Evolutionary conservation across 2,888 invertebrate species (phyloP), one percentile per base, ranked within the genome.

Genomic region (Papilio protenor): DNA sequence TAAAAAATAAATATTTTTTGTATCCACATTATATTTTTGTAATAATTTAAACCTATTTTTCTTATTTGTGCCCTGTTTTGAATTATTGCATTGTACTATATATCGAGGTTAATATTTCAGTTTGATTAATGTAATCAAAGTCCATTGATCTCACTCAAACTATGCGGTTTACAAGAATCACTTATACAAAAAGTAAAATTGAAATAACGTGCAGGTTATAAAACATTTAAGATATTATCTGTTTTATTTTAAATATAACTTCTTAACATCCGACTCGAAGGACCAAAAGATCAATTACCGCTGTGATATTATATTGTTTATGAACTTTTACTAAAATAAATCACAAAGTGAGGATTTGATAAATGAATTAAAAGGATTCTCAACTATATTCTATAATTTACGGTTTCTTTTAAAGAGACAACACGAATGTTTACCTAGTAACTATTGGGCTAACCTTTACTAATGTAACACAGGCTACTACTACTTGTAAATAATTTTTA

Each of bases 1-100:
- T 40, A 66, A 40, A 66, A n/a, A 40, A n/a, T 66, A 64, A 61
- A 33, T 16, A 61, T 61, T 16, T 27, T 66, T 66, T 66, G 21
- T 59, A 55, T 55, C 55, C 8, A 55, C 55, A 40, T 16, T 2
- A 40, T 40, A 64, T 33, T 66, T 40, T 0, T 40, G n/a, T 40
- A 66, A 40, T 40, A 33, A 66, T 8, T n/a, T 18, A 33, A 66
- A 33, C 40, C 11, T n/a, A 66, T 14, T 10, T 66, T 40, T 23
- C 61, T 61, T 61, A 61, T 61, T 11, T 33, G 0, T 64, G 12
- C 21, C 59, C 23, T 59, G 12, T 59, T 64, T 33, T 40, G 8
- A 1, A 16, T 64, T 61, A 33, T 33, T 64, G 18, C 40, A 10
- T 66, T 66, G 33, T 66, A 40, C 40, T 11, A 18, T 40, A 4